Evolutionary conservation across 2,113 vertebrate species (phyloP), one percentile per base, ranked within the genome.

Genomic region (Hippocampus zosterae): DNA sequence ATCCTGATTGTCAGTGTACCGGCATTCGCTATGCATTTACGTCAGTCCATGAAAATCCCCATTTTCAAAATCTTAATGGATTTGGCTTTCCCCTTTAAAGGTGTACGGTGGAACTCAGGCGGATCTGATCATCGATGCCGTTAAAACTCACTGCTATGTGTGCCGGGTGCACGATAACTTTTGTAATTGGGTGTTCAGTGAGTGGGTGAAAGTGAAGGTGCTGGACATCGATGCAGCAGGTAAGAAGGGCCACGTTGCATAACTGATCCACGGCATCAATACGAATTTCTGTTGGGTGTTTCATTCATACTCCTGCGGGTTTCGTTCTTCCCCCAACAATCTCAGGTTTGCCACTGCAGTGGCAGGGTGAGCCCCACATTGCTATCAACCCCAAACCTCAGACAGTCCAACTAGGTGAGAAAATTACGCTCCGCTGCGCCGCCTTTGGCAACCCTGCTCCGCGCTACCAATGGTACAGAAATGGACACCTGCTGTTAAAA

Each of bases 161-260:
- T 95, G 94, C 82, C 81, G 95, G 75, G 83, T 95, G 68, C 92
- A 92, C 8, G 92, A 95, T 78, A 72, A 87, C 44, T 68, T 82
- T 48, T 81, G 8, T 42, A 92, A 92, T 19, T 89, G 50, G 0
- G 41, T 90, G 33, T 95, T 94, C 82, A 94, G 91, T 0, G 72
- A 92, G 0, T 95, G 95, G 95, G 93, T 92, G 55, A 95, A 93
- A 77, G 92, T 95, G 41, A 93, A 93, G 72, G 92, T 95, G 59
- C 50, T 88, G 69, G 85, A 89, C 74, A 78, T 87, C 56, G 78
- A 85, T 48, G 77, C 77, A 70, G 72, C 89, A 89, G 90, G 91
- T 92, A 87, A 19, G 60, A 56, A 41, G 23, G 40, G 21, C 37
- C 10, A 41, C 10, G 0, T 27, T 65, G 12, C 15, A 27, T 21